Percentiles rank a stretch among this genome's conserved stretches.
These are phyloP conservation scores for Zapus hudsonius DNA, from an alignment of 2,113 vertebrate species.

Conservation along the genomic window DNA sequence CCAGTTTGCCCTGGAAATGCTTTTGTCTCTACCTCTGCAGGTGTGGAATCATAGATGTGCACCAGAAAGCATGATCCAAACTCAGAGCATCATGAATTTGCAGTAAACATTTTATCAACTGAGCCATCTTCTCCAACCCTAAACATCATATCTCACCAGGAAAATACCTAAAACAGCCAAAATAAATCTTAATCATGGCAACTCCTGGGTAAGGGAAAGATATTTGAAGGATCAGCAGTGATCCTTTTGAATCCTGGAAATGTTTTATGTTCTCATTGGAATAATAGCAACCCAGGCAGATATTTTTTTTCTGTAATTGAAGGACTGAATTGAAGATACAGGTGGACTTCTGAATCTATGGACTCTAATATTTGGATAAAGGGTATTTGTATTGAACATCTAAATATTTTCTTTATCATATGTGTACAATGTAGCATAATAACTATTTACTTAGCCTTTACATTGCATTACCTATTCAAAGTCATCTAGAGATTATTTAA, in stretches of 20 bases:
- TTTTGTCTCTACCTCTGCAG: no score
- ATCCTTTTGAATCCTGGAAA: not conserved
- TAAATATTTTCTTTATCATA: not conserved
- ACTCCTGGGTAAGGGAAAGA: not conserved
- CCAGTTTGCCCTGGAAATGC: no score
- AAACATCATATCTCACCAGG: not conserved
- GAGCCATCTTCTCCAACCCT: no score
- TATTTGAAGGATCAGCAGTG: accelerated
- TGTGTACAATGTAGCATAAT: not conserved
- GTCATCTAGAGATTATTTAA: not conserved
- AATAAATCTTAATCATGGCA: accelerated
- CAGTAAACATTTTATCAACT: no score
- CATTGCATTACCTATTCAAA: not conserved
- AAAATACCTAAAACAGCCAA: not conserved
- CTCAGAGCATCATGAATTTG: no score
- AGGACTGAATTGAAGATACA: not conserved
- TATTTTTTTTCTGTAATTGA: not conserved
- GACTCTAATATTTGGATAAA: not conserved
- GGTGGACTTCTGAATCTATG: accelerated
- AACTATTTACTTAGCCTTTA: not conserved
- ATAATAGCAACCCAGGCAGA: accelerated
- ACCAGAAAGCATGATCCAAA: no score
- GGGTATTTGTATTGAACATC: not conserved
- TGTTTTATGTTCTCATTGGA: not conserved
- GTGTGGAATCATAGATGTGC: no score